A percentile compares a stretch with the other conserved stretches of the same genome.
phyloP scores from a whole-genome alignment of 1,140 invertebrate genomes.

The Pectinophora gossypiella region DNA sequence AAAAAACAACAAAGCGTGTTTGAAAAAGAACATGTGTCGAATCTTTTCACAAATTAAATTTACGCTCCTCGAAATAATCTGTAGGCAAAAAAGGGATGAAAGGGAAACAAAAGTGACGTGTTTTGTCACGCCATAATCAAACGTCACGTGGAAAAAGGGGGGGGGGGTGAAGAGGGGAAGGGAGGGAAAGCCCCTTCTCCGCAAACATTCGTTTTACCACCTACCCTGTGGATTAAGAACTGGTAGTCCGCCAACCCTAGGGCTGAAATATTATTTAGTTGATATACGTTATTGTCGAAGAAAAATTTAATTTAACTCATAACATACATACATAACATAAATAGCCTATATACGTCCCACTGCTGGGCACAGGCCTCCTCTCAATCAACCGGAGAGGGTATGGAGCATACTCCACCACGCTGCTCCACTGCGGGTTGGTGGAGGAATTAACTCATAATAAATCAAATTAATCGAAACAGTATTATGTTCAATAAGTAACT shows the following conservation, averaged over 20 bases:
- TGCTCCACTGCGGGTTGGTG: too few relatives aligned
- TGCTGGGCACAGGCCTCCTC: too few relatives aligned
- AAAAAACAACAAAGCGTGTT: too few relatives aligned
- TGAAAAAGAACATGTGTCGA: not conserved
- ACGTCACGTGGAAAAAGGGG: slow-evolving; percentile 31
- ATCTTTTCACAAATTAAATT: not conserved
- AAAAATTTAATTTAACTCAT: too few relatives aligned
- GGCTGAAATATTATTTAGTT: slow-evolving; percentile 14
- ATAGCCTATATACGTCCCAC: too few relatives aligned
- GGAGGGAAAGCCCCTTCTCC: slow-evolving; percentile 5
- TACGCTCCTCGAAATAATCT: not conserved
- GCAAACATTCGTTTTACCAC: slow-evolving; percentile 22
- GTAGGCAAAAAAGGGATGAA: slow-evolving; percentile 1
- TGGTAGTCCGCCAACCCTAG: slow-evolving; percentile 8
- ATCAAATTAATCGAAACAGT: too few relatives aligned
- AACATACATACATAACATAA: too few relatives aligned
- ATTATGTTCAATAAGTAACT: too few relatives aligned
- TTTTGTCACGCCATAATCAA: slow-evolving; percentile 44
- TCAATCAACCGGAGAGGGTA: too few relatives aligned
- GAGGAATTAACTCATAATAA: too few relatives aligned
- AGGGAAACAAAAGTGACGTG: slow-evolving; percentile 22
- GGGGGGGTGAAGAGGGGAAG: not conserved
- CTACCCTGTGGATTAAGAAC: slow-evolving; percentile 27
- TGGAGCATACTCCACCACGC: too few relatives aligned
- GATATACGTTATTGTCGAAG: too few relatives aligned